Evolutionary conservation across 2,113 vertebrate genomes (phyloP), one percentile per base, ranked within the genome.

Genomic region (Siphamia tubifer): DNA sequence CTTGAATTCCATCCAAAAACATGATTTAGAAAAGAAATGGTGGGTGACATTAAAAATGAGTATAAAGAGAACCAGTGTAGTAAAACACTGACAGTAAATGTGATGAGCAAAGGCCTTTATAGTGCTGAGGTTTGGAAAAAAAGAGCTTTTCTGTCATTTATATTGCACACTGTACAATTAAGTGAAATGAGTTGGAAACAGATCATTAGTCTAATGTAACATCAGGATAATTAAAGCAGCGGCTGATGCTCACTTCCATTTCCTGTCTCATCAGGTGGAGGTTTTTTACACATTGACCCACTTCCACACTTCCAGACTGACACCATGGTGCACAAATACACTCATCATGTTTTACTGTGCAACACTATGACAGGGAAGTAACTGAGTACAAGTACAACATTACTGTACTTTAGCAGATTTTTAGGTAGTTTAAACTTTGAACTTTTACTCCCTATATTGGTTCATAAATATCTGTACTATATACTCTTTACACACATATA

Each of bases 281-380:
- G 31, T 30, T 2, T 24, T 23, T 54, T 38, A 47, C 44, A 42
- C 60, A 49, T 6, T 39, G 34, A 79, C 43, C 43, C 36, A 44
- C 39, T 62, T 77, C 21, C 61, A 43, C 23, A 68, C 35, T 43
- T 44, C 15, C 30, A 25, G n/a, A 16, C 16, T 24, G 17, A 43
- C 60, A 21, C 51, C 23, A 9, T 0, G 10, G 31, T 60, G 49
- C 28, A 20, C 16, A 61, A 63, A 44, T 30, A 31, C 32, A 62
- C 58, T 61, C 56, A 65, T 67, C 45, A 61, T 24, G 25, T 66
- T 0, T 68, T 27, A 21, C 12, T 54, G 24, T 47, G 38, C 23
- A n/a, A n/a, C n/a, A n/a, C n/a, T n/a, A n/a, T n/a, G n/a, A n/a
- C n/a, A n/a, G n/a, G n/a, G n/a, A n/a, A n/a, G n/a, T n/a, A n/a